These are phyloP conservation scores for Drosophila elegans DNA, from an alignment of 1,140 invertebrate genomes.

Conservation along the genomic window DNA sequence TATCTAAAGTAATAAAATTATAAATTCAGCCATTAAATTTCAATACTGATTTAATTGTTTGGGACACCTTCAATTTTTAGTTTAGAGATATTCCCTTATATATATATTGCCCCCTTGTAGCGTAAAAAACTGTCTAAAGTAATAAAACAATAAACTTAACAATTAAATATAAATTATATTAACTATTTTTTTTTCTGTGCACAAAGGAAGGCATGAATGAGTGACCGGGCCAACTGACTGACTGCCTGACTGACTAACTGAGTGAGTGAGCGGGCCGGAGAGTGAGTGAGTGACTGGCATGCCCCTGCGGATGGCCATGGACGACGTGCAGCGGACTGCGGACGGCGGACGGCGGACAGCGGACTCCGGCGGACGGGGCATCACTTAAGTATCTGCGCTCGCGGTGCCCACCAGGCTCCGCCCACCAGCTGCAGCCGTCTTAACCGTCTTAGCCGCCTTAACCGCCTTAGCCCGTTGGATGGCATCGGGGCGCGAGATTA, in stretches of 20 bases:
- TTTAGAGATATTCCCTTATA: too few relatives aligned
- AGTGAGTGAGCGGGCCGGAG: slow-evolving; percentile 22
- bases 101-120: too few relatives aligned
- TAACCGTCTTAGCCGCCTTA: not conserved
- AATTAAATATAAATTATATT: not conserved
- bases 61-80: too few relatives aligned
- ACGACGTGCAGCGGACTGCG: slow-evolving; percentile 46
- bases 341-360: slow-evolving; percentile 13
- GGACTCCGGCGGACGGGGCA: slow-evolving; percentile 40
- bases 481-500: slow-evolving; percentile 75
- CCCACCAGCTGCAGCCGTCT: slow-evolving; percentile 58
- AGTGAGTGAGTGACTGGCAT: slow-evolving; percentile 71
- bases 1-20: too few relatives aligned
- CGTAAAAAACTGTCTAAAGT: too few relatives aligned
- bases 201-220: slow-evolving; percentile 67
- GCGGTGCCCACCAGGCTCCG: slow-evolving; percentile 73
- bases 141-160: not conserved
- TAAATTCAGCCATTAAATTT: too few relatives aligned
- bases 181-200: slow-evolving; percentile 9
- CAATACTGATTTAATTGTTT: too few relatives aligned
- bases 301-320: slow-evolving; percentile 65
- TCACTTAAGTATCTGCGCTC: slow-evolving; percentile 80
- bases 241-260: slow-evolving; percentile 43
- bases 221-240: slow-evolving; percentile 57
- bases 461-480: slow-evolving; percentile 14